phyloP scores from a whole-genome alignment of 2,888 invertebrate species.

The Candidula unifasciata region DNA sequence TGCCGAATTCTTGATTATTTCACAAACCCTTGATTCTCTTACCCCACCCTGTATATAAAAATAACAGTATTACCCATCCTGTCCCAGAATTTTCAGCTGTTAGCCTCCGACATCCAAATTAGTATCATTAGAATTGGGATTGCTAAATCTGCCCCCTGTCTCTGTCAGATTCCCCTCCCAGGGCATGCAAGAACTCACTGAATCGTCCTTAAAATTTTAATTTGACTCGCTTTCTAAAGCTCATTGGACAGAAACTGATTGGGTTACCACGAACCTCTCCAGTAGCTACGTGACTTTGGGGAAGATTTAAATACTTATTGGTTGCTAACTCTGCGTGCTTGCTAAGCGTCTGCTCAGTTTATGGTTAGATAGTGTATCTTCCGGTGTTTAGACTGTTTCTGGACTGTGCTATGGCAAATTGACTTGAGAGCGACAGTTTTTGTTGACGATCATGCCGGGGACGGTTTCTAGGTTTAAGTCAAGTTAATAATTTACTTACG shows the following conservation, averaged over 20 bases:
- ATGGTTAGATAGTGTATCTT: not conserved
- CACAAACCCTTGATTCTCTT: no score
- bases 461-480: no score
- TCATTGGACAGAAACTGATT: slow-evolving; percentile 30
- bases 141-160: not conserved
- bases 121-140: not conserved
- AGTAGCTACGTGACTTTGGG: slow-evolving; percentile 10
- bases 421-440: not conserved
- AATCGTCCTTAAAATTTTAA: slow-evolving; percentile 26
- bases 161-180: not conserved
- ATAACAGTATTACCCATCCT: not conserved
- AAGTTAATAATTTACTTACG: no score
- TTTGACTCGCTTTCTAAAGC: slow-evolving; percentile 23
- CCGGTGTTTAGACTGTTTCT: no score
- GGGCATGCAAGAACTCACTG: not conserved
- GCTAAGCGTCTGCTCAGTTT: not conserved
- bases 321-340: not conserved
- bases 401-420: not conserved
- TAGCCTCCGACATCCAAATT: not conserved
- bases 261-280: not conserved
- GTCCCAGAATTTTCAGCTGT: not conserved
- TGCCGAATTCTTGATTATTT: no score
- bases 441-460: no score
- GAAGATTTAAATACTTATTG: slow-evolving; percentile 5
- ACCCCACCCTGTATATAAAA: not conserved